These are phyloP conservation scores for Urophycis tenuis DNA, from an alignment of 2,797 vertebrate species.

Conservation along the genomic window DNA sequence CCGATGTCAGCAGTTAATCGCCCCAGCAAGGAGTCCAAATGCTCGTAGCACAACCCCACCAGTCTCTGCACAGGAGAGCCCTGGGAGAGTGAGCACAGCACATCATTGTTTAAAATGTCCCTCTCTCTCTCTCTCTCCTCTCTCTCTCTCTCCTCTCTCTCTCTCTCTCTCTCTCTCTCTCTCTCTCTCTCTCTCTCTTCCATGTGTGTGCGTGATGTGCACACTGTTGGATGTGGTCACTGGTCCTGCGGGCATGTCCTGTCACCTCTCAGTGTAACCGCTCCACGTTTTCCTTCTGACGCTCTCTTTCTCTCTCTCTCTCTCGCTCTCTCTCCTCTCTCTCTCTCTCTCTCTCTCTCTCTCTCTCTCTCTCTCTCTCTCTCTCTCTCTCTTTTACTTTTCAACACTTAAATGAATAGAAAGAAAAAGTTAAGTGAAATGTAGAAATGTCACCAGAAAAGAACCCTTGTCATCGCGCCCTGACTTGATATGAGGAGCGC, in stretches of 20 bases:
- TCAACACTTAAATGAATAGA: not conserved
- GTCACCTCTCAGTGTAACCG: not conserved
- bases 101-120: conserved; percentile 7
- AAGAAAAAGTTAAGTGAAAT: not conserved
- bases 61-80: conserved; percentile 21
- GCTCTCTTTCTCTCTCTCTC: too few species aligned
- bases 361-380: too few species aligned
- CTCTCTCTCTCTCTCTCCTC: conserved; percentile 6
- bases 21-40: conserved; percentile 6
- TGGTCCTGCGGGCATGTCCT: not conserved
- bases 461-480: not conserved
- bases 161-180: too few species aligned
- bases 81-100: conserved; percentile 21
- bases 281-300: not conserved
- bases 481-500: not conserved
- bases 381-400: not conserved
- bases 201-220: not conserved
- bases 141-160: too few species aligned
- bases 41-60: conserved; percentile 14
- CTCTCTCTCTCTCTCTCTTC: not conserved
- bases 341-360: too few species aligned
- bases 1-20: not conserved
- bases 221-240: not conserved
- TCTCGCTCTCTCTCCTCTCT: too few species aligned
- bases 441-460: not conserved